Base-by-base conservation (phyloP, 2,113 vertebrate species). In the Arenaria interpres region DNA sequence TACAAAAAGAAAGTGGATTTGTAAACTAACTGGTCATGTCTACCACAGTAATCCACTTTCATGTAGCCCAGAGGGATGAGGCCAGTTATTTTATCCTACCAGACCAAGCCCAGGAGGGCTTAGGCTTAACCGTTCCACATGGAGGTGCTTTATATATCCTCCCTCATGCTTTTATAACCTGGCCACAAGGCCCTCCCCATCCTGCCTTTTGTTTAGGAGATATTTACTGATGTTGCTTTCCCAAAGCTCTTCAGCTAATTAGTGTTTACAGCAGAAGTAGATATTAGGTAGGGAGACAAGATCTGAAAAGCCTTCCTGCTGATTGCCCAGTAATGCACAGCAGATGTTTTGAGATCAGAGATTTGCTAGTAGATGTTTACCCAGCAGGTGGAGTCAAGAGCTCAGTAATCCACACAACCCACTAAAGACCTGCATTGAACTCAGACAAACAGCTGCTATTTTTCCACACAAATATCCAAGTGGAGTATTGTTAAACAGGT, bases 301-400 rank as follows among this genome's bases (percentile, higher is more conserved):
- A 67, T 48, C 35, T 80, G 39, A 75, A 89, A 93, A 79, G 16
- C n/a, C n/a, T 50, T 62, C 64, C 69, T 72, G 30, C 41, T 35
- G 83, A 63, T 39, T 25, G 32, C 48, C 72, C 68, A 57, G 41
- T 45, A 94, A 92, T 3, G 18, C 13, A 35, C 1, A 68, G 60
- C 75, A 94, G 80, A 91, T 82, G 66, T 73, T 89, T 37, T 59
- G 45, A 27, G 77, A 66, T 53, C 35, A n/a, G 43, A 92, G 62
- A 41, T 53, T 63, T 88, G 91, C 81, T 90, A 82, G 75, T 37
- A 93, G 64, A 87, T 54, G 28, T 86, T 93, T 72, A 82, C 82
- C 95, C 97, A 97, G 92, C 90, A 97, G 97, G 89, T 94, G 97
- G 97, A 97, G 96, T 92, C 85, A 93, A 87, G 81, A 86, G 84